Conservation (phyloP, 2,113 vertebrate species). For the Stomatorhinus ivindoensis region DNA sequence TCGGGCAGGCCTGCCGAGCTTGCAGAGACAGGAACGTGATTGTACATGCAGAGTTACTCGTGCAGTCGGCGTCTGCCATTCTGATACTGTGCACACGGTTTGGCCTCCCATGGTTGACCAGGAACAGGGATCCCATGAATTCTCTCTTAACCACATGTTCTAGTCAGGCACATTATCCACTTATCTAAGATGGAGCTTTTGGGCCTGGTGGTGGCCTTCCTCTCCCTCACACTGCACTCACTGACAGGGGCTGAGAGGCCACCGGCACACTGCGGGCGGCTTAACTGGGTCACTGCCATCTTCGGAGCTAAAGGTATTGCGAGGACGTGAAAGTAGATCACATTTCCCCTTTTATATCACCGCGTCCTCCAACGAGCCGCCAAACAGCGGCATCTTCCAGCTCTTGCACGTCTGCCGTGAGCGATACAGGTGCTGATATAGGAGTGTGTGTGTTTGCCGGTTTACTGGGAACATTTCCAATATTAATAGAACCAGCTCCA, state of each 20-base stretch:
- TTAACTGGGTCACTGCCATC: conserved; percentile 37
- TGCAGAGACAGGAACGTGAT: background rate
- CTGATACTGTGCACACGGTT: background rate
- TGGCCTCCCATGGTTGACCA: background rate
- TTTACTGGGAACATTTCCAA: background rate
- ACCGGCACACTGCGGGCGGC: background rate
- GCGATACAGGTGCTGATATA: background rate
- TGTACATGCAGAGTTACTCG: background rate
- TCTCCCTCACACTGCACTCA: background rate
- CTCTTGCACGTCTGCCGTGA: background rate
- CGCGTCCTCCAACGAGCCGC: background rate
- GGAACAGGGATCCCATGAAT: background rate
- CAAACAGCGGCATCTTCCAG: background rate
- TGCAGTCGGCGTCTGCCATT: background rate
- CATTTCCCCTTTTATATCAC: background rate
- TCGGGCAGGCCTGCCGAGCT: background rate
- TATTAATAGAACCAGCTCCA: background rate
- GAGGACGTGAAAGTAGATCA: background rate
- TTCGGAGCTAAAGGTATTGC: conserved; percentile 7
- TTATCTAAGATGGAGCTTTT: conserved; percentile 27
- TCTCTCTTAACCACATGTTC: background rate
- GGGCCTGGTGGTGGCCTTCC: background rate
- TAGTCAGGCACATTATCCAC: conserved; percentile 6
- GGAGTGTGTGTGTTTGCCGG: background rate
- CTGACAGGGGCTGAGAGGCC: conserved; percentile 7